Conservation (phyloP, 2,888 invertebrate species). For the Thalpophila matura region DNA sequence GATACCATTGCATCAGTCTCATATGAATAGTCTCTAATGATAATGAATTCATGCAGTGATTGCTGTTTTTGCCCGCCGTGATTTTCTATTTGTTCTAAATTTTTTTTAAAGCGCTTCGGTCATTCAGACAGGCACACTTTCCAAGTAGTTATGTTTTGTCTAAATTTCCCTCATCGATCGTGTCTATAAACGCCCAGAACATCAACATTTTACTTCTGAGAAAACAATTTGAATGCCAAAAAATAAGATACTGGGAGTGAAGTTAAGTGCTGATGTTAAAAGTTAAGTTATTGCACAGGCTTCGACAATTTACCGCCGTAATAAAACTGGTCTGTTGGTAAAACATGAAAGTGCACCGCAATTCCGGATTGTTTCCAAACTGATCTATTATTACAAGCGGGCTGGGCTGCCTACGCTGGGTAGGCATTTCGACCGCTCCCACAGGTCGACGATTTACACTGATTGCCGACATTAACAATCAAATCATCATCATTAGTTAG, state of each 20-base stretch:
- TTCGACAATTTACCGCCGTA: conserved; percentile 42
- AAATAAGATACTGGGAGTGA: no score
- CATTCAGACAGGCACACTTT: background rate
- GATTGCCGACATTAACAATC: conserved; percentile 36
- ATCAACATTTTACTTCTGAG: background rate
- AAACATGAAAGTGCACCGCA: conserved; percentile 59
- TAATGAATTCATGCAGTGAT: conserved; percentile 14
- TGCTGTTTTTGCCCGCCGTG: background rate
- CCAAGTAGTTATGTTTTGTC: background rate
- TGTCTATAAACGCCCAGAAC: background rate
- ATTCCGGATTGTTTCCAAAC: conserved; percentile 61
- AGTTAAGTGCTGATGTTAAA: no score
- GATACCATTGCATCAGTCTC: background rate
- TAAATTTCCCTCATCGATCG: background rate
- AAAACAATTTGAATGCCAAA: conserved; percentile 1
- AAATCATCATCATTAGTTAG: no score
- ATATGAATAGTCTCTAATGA: conserved; percentile 4
- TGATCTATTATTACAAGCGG: conserved; percentile 49
- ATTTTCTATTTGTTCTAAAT: background rate
- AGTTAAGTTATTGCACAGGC: conserved; percentile 36
- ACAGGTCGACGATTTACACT: conserved; percentile 13
- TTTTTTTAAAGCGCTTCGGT: background rate
- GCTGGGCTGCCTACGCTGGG: conserved; percentile 3
- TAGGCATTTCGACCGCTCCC: conserved; percentile 44
- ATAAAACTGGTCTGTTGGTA: conserved; percentile 50